phyloP scores from a whole-genome alignment of 2,797 vertebrate species.

The Dermochelys coriacea region DNA sequence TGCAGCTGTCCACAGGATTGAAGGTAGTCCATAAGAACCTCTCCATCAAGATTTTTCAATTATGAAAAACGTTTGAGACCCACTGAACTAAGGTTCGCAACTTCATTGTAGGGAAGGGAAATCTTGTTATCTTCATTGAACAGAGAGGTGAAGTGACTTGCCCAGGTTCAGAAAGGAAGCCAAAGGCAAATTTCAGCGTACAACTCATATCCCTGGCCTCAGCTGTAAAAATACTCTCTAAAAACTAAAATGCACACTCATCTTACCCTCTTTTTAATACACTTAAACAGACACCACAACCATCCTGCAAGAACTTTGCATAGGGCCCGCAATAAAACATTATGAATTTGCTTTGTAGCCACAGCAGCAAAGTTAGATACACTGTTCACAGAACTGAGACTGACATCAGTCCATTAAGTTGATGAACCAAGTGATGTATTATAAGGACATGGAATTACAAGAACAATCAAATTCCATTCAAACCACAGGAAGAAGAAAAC shows the following conservation, averaged over 20 bases:
- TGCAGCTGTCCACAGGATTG: not conserved
- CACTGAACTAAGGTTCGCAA: not conserved
- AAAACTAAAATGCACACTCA: not conserved
- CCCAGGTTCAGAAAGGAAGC: not conserved
- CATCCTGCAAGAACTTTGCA: not conserved
- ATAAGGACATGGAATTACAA: not conserved
- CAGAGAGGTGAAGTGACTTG: not conserved
- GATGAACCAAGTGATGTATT: rapidly evolving
- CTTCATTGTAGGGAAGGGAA: rapidly evolving
- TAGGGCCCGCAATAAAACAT: not conserved
- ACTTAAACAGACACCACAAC: not conserved
- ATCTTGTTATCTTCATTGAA: not conserved
- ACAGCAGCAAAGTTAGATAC: not conserved
- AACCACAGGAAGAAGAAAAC: not conserved
- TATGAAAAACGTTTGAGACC: not conserved
- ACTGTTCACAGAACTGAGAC: not conserved
- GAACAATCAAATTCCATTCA: not conserved
- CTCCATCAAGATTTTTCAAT: too few relatives aligned
- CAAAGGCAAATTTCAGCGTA: not conserved
- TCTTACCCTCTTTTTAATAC: not conserved
- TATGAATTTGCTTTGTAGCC: not conserved
- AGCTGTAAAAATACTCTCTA: not conserved
- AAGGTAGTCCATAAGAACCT: not conserved
- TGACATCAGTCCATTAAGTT: slow-evolving; percentile 17
- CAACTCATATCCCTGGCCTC: rapidly evolving